phyloP scores from a whole-genome alignment of 2,113 vertebrate genomes.

The Nycticebus coucang region DNA sequence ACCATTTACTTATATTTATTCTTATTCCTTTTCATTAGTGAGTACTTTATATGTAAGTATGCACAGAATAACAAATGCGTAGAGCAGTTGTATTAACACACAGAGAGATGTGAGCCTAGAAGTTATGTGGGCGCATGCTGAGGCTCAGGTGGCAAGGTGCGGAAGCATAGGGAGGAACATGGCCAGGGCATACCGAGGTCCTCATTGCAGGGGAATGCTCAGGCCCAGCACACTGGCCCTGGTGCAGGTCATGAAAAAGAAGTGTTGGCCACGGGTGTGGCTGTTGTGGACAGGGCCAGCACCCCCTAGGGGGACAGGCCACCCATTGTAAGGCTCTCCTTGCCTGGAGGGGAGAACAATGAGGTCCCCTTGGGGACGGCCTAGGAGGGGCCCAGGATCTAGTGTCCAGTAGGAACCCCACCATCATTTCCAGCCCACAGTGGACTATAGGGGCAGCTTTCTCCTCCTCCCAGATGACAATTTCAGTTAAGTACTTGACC shows the following conservation, averaged over 20 bases:
- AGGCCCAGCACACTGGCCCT: not conserved
- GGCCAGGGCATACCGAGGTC: not conserved
- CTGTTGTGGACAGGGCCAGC: not conserved
- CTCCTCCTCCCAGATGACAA: constrained; percentile 5
- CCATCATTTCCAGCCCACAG: constrained; percentile 34
- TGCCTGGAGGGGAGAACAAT: constrained; percentile 69
- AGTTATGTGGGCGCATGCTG: too few relatives aligned
- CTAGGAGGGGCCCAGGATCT: not conserved
- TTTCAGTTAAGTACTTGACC: not conserved
- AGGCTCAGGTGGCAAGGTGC: too few relatives aligned
- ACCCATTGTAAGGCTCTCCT: constrained; percentile 75
- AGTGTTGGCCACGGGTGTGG: fast-evolving
- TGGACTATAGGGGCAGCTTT: not conserved
- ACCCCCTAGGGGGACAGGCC: not conserved
- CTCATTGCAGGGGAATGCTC: fast-evolving
- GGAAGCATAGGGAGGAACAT: not conserved
- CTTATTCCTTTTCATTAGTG: not conserved
- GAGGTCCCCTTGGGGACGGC: not conserved
- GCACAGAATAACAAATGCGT: not conserved
- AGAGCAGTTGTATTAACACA: not conserved
- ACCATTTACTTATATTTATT: not conserved
- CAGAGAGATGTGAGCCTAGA: too few relatives aligned
- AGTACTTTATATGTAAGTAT: not conserved
- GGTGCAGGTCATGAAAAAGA: fast-evolving
- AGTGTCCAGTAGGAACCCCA: constrained; percentile 16